Evolutionary conservation across 2,113 vertebrate genomes (phyloP).

Genomic region (Paralichthys olivaceus): DNA sequence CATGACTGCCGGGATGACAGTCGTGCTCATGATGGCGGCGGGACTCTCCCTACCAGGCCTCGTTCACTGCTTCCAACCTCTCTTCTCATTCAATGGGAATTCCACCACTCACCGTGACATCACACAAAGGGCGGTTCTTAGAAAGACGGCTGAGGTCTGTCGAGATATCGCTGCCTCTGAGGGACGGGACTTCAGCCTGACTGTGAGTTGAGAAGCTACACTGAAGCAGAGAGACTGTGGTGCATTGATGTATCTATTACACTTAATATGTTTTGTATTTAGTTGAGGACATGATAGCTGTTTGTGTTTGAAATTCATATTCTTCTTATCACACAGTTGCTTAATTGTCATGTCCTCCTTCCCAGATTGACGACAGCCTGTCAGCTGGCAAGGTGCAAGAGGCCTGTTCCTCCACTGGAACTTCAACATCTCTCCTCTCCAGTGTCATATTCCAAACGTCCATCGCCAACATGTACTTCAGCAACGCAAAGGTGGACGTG

Average conservation of each 20-base stretch:
- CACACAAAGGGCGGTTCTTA: slow-evolving; percentile 62
- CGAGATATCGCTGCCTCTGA: slow-evolving; percentile 50
- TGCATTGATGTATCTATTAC: not conserved
- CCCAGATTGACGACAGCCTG: slow-evolving; percentile 66
- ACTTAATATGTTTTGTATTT: too few species aligned
- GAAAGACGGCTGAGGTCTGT: slow-evolving; percentile 74
- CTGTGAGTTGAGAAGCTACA: slow-evolving; percentile 47
- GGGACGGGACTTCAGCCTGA: slow-evolving; percentile 62
- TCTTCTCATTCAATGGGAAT: slow-evolving; percentile 16
- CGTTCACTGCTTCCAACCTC: slow-evolving; percentile 54
- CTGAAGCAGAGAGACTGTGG: not conserved
- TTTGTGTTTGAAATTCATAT: not conserved
- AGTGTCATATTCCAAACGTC: slow-evolving; percentile 45
- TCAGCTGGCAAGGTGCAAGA: slow-evolving; percentile 41
- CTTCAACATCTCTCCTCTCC: slow-evolving; percentile 34
- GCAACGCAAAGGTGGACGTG: slow-evolving; percentile 66
- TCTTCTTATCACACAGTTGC: not conserved
- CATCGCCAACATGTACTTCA: slow-evolving; percentile 52
- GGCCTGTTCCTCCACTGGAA: slow-evolving; percentile 51
- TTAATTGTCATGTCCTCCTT: not conserved
- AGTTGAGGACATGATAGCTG: too few species aligned
- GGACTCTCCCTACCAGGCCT: slow-evolving; percentile 11
- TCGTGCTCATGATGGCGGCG: not conserved
- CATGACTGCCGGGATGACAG: slow-evolving; percentile 19
- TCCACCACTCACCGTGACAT: slow-evolving; percentile 64